These are phyloP conservation scores for Dromiciops gliroides DNA, from an alignment of 2,113 vertebrate genomes.

Conservation along the genomic window DNA sequence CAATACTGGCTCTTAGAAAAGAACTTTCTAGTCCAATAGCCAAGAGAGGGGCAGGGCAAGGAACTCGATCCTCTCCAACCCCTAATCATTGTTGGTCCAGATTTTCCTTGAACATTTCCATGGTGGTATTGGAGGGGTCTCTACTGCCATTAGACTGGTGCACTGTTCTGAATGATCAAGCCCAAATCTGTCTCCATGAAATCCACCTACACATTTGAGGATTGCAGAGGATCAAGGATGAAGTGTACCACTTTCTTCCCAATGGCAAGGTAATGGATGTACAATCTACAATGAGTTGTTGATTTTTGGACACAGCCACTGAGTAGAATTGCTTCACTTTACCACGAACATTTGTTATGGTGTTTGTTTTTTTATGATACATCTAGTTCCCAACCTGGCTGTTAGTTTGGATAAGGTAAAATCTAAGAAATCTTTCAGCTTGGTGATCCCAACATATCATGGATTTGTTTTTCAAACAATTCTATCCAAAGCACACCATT, in stretches of 20 bases:
- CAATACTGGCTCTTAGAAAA: background rate
- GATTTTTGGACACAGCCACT: background rate
- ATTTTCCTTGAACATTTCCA: background rate
- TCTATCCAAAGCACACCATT: background rate
- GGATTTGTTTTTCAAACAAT: background rate
- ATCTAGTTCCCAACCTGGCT: background rate
- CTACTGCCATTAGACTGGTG: background rate
- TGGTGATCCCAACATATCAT: background rate
- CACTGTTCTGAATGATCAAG: background rate
- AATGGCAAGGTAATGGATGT: background rate
- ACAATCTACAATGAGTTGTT: background rate
- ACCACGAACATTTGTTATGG: background rate
- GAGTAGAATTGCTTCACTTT: background rate
- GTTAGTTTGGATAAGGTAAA: too few species aligned
- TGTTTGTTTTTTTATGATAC: background rate
- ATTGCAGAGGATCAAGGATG: background rate
- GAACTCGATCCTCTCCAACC: background rate
- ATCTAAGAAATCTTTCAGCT: too few species aligned
- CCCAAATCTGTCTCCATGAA: background rate
- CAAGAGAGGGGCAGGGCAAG: background rate
- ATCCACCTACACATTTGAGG: background rate
- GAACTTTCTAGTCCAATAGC: background rate
- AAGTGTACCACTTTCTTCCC: background rate
- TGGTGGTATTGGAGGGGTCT: background rate
- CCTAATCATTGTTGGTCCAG: background rate